Conservation (phyloP, 2,797 vertebrate species). For the Siniperca scherzeri region DNA sequence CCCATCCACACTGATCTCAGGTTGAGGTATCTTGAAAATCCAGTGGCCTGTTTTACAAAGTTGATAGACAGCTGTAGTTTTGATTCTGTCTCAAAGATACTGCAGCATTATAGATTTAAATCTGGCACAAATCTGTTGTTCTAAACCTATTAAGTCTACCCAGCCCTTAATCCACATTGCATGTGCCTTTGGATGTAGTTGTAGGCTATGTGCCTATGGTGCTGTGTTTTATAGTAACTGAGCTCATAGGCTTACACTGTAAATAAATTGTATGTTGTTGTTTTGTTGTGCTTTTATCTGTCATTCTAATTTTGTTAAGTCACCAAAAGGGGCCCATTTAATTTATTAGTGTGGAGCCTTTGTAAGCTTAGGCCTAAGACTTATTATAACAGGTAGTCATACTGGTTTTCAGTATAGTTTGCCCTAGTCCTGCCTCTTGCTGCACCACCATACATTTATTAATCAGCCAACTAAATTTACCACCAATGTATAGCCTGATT, state of each 20-base stretch:
- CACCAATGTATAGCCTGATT: background rate
- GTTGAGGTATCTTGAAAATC: background rate
- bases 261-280: constrained; percentile 1
- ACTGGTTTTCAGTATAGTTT: background rate
- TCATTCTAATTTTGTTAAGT: background rate
- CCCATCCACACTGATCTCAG: background rate
- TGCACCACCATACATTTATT: background rate
- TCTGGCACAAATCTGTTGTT: constrained; percentile 52
- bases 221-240: constrained; percentile 18
- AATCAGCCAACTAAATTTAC: background rate
- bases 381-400: background rate
- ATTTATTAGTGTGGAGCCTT: background rate
- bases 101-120: constrained; percentile 52
- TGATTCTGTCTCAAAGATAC: constrained; percentile 25
- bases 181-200: constrained; percentile 37
- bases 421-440: background rate
- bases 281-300: constrained; percentile 4
- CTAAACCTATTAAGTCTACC: constrained; percentile 72
- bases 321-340: background rate
- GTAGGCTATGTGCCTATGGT: constrained; percentile 9
- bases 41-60: background rate
- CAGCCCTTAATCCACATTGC: constrained; percentile 59
- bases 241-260: background rate
- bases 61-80: constrained; percentile 16
- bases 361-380: background rate